A percentile compares a stretch with the other conserved stretches of the same genome.
phyloP scores from a whole-genome alignment of 2,113 vertebrate genomes.

The Hepsetus odoe region DNA sequence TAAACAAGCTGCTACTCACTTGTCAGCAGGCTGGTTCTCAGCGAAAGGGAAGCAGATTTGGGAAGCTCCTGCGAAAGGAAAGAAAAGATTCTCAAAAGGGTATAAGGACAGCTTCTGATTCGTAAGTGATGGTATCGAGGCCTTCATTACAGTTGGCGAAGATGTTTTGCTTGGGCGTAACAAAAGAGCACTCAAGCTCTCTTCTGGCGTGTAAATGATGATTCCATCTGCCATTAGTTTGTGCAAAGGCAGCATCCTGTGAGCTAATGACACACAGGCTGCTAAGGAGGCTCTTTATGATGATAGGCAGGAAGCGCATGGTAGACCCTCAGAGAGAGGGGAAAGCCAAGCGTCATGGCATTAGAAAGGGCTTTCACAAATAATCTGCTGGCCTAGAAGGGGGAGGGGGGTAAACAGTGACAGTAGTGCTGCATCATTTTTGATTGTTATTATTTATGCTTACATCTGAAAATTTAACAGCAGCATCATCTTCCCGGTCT shows the following conservation, averaged over 20 bases:
- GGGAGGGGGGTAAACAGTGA: too few species aligned
- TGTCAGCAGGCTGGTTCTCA: conserved; percentile 64
- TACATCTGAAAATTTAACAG: too few species aligned
- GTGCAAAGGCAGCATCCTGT: conserved; percentile 62
- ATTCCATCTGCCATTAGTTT: conserved; percentile 63
- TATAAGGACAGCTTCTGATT: neutral
- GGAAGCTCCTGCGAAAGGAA: conserved; percentile 60
- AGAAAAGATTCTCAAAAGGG: neutral
- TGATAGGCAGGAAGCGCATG: conserved; percentile 53
- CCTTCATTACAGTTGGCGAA: conserved; percentile 58
- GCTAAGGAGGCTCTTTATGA: conserved; percentile 59
- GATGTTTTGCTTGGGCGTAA: conserved; percentile 47
- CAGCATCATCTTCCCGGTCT: neutral
- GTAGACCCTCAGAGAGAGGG: conserved; percentile 49
- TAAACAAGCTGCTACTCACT: conserved; percentile 57
- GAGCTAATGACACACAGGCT: conserved; percentile 65
- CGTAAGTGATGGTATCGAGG: conserved; percentile 43
- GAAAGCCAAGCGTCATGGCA: conserved; percentile 2
- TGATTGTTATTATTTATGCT: neutral
- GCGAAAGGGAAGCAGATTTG: conserved; percentile 55
- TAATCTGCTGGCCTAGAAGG: too few species aligned
- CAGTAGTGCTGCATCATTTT: too few species aligned
- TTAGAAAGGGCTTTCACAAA: neutral
- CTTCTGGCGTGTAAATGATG: conserved; percentile 60
- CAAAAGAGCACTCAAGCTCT: conserved; percentile 55